Base-by-base conservation (phyloP, 2,888 invertebrate genomes). In the Tribolium freemani region DNA sequence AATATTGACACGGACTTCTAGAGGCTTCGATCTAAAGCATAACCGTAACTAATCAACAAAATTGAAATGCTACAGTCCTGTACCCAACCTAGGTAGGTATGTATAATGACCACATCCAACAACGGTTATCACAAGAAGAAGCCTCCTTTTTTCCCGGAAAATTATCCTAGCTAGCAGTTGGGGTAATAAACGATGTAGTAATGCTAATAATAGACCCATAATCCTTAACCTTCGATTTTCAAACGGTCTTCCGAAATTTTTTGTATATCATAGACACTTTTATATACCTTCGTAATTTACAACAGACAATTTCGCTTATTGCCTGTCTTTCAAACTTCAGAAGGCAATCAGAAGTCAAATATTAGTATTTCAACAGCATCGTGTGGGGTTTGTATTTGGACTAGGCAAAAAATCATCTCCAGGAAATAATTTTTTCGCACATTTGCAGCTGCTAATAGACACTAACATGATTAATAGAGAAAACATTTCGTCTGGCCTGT, bases 161-260 rank as follows among this genome's bases (percentile, higher is more conserved):
- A 45, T n/a, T 48, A 1, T 38, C 38, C 8, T 30, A 61, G 8
- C 8, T 30, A 61, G 8, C 60, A 61, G 48, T 61, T 48, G 48
- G 20, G 48, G 60, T 13, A 61, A 61, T 61, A 61, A 61, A 58
- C 26, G 21, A 61, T 11, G 10, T 48, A 48, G 48, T 61, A 26
- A 26, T 26, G 26, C 26, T 26, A 26, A 3, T 26, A 61, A 61
- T 61, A 16, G 46, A 46, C n/a, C 21, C 48, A 48, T 61, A 61
- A 61, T 61, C 60, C 60, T 61, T 61, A 61, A 61, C 60, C 60
- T 61, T 61, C 48, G 16, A 46, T 61, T 61, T 48, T 61, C 48
- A 48, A 61, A 61, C 26, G 60, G 58, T 58, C 58, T 58, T 58
- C 58, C 58, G 58, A 58, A 58, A 61, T 46, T 48, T 61, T 61